These are phyloP conservation scores for Vanacampus margaritifer DNA, from an alignment of 2,113 vertebrate genomes.

Conservation along the genomic window DNA sequence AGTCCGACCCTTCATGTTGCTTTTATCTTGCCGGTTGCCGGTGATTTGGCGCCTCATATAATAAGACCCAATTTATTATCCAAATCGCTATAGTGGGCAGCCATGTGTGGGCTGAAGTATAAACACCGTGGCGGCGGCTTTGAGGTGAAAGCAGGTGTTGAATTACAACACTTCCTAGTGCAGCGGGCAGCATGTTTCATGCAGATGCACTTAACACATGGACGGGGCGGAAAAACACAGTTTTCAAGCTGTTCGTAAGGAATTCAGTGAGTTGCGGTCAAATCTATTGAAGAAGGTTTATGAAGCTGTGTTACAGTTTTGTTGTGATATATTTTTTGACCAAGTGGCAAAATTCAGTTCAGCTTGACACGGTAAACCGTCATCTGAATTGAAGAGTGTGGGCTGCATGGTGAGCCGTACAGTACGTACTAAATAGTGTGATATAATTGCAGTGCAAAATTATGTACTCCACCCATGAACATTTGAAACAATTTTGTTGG, in stretches of 20 bases:
- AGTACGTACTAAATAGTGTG: no score
- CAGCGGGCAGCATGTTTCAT: conserved; percentile 8
- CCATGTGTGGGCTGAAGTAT: conserved; percentile 47
- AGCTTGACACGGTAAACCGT: background rate
- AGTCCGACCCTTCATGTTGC: background rate
- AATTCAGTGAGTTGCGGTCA: background rate
- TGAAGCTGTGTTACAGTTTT: background rate
- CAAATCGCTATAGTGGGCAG: conserved; percentile 52
- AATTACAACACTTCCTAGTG: conserved; percentile 24
- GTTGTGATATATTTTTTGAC: background rate
- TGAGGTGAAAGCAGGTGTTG: conserved; percentile 34
- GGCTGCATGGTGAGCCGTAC: no score
- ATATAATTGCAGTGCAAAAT: background rate
- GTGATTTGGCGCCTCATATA: conserved; percentile 51
- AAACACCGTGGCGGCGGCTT: conserved; percentile 36
- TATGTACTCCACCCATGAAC: background rate
- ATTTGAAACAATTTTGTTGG: background rate
- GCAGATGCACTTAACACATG: background rate
- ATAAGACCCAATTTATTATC: conserved; percentile 55
- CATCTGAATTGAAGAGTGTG: no score
- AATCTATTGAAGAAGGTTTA: background rate
- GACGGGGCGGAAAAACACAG: background rate
- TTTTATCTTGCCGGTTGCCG: conserved; percentile 15
- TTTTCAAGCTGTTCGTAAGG: no score
- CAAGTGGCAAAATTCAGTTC: background rate